A percentile compares a stretch with the other conserved stretches of the same genome.
Evolutionary conservation across 2,113 vertebrate genomes (phyloP).

Genomic region (Benthochromis sp.): DNA sequence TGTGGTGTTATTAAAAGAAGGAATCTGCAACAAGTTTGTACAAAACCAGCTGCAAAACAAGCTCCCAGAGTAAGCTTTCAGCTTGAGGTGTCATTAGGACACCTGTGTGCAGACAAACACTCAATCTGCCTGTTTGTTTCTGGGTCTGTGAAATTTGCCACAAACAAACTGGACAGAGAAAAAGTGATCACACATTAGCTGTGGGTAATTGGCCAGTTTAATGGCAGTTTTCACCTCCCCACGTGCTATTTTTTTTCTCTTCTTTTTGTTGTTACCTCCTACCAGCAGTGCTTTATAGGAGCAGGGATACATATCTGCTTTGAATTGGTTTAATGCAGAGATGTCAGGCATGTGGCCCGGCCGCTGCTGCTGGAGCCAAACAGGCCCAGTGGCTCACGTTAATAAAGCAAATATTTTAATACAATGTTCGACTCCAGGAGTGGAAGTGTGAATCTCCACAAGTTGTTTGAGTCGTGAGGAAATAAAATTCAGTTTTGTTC

Average conservation of each 20-base stretch:
- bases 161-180: neutral
- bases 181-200: neutral
- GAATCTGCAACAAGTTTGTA: neutral
- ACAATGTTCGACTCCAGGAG: neutral
- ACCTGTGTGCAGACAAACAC: neutral
- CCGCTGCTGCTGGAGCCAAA: neutral
- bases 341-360: neutral
- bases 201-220: neutral
- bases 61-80: fast-evolving
- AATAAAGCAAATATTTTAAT: neutral
- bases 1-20: neutral
- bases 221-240: neutral
- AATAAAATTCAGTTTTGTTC: neutral
- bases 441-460: neutral
- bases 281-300: fast-evolving
- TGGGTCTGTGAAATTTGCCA: neutral
- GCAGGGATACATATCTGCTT: fast-evolving
- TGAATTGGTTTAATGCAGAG: neutral
- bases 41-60: neutral
- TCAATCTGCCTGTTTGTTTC: neutral
- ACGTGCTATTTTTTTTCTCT: fast-evolving
- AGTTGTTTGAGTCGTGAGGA: neutral
- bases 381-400: neutral
- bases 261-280: neutral
- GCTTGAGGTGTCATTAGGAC: neutral